These are phyloP conservation scores for Allygus modestus DNA, from an alignment of 2,888 invertebrate genomes.

Conservation along the genomic window DNA sequence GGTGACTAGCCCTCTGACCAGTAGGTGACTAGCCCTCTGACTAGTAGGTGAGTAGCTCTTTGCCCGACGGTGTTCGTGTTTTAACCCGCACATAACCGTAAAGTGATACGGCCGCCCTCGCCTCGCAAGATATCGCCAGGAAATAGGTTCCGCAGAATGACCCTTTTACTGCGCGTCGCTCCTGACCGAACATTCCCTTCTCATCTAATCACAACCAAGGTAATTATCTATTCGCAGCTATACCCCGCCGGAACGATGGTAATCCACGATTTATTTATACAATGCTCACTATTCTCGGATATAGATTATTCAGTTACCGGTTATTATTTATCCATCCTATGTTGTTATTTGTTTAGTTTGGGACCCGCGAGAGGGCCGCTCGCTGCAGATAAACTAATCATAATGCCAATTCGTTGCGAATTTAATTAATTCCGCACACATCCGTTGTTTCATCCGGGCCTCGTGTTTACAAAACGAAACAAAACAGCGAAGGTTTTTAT, in stretches of 20 bases:
- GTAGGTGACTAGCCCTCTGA: too few relatives aligned
- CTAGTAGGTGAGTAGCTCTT: too few relatives aligned
- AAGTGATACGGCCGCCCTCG: background rate
- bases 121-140: background rate
- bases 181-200: background rate
- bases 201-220: background rate
- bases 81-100: conserved; percentile 29
- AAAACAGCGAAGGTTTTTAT: background rate
- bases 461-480: background rate
- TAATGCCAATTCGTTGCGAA: background rate
- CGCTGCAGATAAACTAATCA: background rate
- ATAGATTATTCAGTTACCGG: background rate
- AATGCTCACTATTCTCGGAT: too few relatives aligned
- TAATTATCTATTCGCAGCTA: background rate
- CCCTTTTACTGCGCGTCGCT: conserved; percentile 14
- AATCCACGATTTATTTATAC: too few relatives aligned
- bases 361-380: background rate
- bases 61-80: background rate
- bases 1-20: too few relatives aligned
- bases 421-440: conserved; percentile 13
- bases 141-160: conserved; percentile 45
- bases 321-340: background rate
- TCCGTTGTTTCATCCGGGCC: background rate
- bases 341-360: background rate
- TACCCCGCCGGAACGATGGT: too few relatives aligned